Percentiles rank a stretch among this genome's conserved stretches.
These are phyloP conservation scores for Actinostola sp. DNA, from an alignment of 92 coral and sea anemone species.

Conservation along the genomic window DNA sequence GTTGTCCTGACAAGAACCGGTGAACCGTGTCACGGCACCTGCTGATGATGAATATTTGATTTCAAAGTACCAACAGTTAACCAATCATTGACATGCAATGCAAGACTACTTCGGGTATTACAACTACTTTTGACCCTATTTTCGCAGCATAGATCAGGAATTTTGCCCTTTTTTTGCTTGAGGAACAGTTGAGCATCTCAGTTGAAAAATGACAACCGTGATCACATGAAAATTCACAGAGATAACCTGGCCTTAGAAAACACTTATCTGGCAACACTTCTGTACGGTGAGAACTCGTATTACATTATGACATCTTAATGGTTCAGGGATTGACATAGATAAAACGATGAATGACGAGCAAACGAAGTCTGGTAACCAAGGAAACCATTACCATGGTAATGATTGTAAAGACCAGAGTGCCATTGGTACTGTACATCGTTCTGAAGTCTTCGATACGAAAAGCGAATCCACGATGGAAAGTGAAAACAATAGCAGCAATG, in stretches of 20 bases:
- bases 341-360: conserved; percentile 4
- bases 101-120: not conserved
- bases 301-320: too few relatives aligned
- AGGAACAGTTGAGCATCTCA: too few relatives aligned
- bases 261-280: too few relatives aligned
- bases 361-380: not conserved
- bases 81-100: conserved; percentile 6
- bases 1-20: not conserved
- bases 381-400: conserved; percentile 13
- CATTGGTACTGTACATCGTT: not conserved
- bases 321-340: too few relatives aligned
- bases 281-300: too few relatives aligned
- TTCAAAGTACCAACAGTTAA: not conserved
- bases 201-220: too few relatives aligned
- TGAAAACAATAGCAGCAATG: not conserved
- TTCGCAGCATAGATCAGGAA: not conserved
- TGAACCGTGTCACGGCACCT: conserved; percentile 24
- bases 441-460: not conserved
- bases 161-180: too few relatives aligned
- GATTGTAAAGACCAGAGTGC: not conserved
- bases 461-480: not conserved
- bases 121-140: not conserved
- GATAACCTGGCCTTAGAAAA: too few relatives aligned
- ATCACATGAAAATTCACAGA: too few relatives aligned
- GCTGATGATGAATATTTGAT: conserved; percentile 8